Conservation (phyloP, 2,113 vertebrate species). For the Isurus oxyrinchus region DNA sequence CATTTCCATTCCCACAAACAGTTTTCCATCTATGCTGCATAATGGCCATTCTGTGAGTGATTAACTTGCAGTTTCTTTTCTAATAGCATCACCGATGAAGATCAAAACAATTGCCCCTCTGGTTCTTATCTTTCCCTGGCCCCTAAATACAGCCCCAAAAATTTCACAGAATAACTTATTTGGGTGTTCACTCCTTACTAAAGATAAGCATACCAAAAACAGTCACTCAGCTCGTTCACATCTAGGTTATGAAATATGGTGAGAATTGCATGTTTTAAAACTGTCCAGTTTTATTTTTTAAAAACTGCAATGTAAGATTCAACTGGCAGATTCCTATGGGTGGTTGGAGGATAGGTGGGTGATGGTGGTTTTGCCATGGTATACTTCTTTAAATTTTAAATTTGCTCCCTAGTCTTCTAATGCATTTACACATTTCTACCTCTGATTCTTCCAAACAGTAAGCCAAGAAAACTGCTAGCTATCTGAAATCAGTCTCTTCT, state of each 20-base stretch:
- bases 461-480: not conserved
- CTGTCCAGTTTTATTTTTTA: not conserved
- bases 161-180: not conserved
- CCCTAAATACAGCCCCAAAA: not conserved
- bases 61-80: not conserved
- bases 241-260: not conserved
- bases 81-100: not conserved
- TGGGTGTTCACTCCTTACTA: not conserved
- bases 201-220: not conserved
- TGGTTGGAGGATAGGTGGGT: not conserved
- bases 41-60: not conserved
- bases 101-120: not conserved
- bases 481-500: not conserved
- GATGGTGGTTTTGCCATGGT: not conserved
- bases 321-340: not conserved
- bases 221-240: not conserved
- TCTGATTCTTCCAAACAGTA: not conserved
- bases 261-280: not conserved
- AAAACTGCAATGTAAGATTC: not conserved
- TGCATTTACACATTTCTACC: not conserved
- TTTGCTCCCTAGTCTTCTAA: not conserved
- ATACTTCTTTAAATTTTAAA: not conserved
- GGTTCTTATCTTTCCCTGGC: not conserved
- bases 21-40: not conserved
- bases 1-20: not conserved